Evolutionary conservation across 1,140 invertebrate genomes (phyloP).

Genomic region (Hycleus phaleratus): DNA sequence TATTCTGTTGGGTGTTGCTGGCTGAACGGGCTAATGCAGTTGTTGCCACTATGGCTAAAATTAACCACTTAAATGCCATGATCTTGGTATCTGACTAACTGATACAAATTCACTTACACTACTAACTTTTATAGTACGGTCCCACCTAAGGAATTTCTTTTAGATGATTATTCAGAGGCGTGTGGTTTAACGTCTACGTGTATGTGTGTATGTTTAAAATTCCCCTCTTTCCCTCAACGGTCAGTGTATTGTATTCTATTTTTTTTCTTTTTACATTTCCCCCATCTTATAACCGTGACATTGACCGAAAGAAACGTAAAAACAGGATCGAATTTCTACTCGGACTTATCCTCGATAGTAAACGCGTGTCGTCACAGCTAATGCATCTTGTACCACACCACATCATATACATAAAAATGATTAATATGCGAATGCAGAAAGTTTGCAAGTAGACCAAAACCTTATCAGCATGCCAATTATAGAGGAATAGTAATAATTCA

Average conservation of each 20-base stretch:
- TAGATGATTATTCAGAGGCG: slow-evolving; percentile 9
- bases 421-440: slow-evolving; percentile 24
- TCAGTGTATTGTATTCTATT: slow-evolving; percentile 1
- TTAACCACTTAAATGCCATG: slow-evolving; percentile 37
- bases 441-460: slow-evolving; percentile 31
- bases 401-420: background rate
- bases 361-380: slow-evolving; percentile 23
- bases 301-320: slow-evolving; percentile 30
- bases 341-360: slow-evolving; percentile 10
- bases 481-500: background rate
- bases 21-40: slow-evolving; percentile 42
- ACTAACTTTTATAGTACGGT: slow-evolving; percentile 36
- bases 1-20: slow-evolving; percentile 40
- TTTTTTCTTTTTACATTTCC: background rate
- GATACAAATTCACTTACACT: slow-evolving; percentile 40
- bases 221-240: slow-evolving; percentile 8
- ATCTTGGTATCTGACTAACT: slow-evolving; percentile 37
- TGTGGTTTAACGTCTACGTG: background rate
- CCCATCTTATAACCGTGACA: slow-evolving; percentile 11
- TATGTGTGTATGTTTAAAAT: slow-evolving; percentile 4
- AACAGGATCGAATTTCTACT: slow-evolving; percentile 30
- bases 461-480: slow-evolving; percentile 6
- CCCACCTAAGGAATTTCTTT: slow-evolving; percentile 26
- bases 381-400: slow-evolving; percentile 3
- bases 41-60: slow-evolving; percentile 37